Percentiles rank a stretch among this genome's conserved stretches.
Conservation (phyloP, 2,113 vertebrate species). For the Circaetus cinerascens region DNA sequence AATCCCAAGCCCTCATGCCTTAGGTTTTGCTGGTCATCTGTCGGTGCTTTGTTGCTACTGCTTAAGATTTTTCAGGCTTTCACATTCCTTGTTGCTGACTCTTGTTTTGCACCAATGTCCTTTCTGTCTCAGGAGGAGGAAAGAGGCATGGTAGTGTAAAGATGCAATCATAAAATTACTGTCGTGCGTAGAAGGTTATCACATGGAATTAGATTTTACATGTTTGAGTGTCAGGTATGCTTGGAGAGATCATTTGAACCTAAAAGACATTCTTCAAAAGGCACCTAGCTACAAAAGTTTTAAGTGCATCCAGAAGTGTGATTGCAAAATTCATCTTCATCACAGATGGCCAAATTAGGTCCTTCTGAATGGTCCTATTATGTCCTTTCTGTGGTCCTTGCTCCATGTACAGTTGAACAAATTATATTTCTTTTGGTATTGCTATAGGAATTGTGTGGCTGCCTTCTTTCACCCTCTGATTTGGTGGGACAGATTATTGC, state of each 20-base stretch:
- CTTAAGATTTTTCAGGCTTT: not conserved
- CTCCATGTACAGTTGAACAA: not conserved
- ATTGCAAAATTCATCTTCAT: not conserved
- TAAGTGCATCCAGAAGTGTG: not conserved
- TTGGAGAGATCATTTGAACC: not conserved
- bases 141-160: not conserved
- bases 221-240: not conserved
- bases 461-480: not conserved
- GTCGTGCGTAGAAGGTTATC: fast-evolving
- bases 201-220: not conserved
- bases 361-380: not conserved
- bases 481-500: not conserved
- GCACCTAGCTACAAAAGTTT: not conserved
- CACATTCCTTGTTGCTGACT: not conserved
- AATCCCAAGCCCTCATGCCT: not conserved
- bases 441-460: not conserved
- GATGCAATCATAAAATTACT: not conserved
- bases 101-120: not conserved
- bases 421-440: not conserved
- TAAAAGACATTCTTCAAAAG: not conserved
- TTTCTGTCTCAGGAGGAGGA: not conserved
- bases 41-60: not conserved
- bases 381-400: not conserved
- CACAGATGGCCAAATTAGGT: not conserved
- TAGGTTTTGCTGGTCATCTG: not conserved